Base-by-base conservation (phyloP, 2,888 invertebrate genomes). In the Rhogogaster chlorosoma region DNA sequence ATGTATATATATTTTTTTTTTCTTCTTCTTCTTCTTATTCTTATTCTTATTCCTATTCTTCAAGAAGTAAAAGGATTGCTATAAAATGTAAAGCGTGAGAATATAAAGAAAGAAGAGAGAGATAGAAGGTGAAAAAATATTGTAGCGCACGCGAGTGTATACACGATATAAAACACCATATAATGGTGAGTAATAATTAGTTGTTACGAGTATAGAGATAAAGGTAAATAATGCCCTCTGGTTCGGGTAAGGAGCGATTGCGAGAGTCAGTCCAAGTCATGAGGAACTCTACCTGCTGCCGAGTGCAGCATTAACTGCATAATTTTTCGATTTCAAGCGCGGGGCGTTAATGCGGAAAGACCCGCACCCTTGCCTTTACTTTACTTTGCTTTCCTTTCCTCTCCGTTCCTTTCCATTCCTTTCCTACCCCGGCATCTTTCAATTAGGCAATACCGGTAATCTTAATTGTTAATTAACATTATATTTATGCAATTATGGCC, bases 381-480 rank as follows among this genome's bases (percentile, higher is more conserved):
- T 29, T 38, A 73, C 84, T 77, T 70, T 49, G 71, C 75, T 57
- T 42, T 67, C 61, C 71, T 45, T 75, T 22, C 70, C n/a, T 61
- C 80, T 38, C 42, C 32, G 32, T 53, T 73, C n/a, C 78, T 45
- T 36, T 26, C 29, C 83, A 84, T 18, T 70, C 18, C 70, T 22
- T 61, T 22, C 26, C 26, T 61, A 61, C 22, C 26, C 12, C 61
- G 61, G 10, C 84, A 64, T 86, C 84, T 67, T 92, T 93, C 92
- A 92, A 92, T 93, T 92, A 93, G 90, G 89, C 89, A 89, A 89
- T n/a, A 87, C 87, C 88, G 87, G 89, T 89, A 91, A 92, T 92
- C 92, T 91, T 91, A 91, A 91, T 91, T 90, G 91, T 92, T 92
- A 92, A 93, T 93, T 92, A 92, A 92, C 90, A 91, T 91, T 92